A percentile compares a stretch with the other conserved stretches of the same genome.
These are phyloP conservation scores for Mystacornis crossleyi DNA, from an alignment of 2,113 vertebrate genomes.

Conservation along the genomic window DNA sequence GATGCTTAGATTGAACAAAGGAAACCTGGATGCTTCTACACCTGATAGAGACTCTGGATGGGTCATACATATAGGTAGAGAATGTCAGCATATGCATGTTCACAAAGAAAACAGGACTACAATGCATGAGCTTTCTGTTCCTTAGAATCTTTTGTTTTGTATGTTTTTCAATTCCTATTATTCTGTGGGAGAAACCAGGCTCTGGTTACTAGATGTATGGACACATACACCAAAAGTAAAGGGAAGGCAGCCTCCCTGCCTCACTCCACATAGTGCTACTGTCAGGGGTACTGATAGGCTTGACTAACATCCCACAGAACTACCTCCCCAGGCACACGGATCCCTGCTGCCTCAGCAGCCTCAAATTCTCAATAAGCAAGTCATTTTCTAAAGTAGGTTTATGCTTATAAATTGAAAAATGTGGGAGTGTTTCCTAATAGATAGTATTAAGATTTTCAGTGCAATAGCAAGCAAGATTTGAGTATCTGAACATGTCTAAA, in stretches of 20 bases:
- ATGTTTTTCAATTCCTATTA: neutral
- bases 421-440: neutral
- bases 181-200: neutral
- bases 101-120: neutral
- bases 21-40: neutral
- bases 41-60: neutral
- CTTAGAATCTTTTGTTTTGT: neutral
- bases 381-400: neutral
- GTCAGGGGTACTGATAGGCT: neutral
- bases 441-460: neutral
- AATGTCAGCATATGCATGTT: neutral
- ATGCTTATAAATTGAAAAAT: neutral
- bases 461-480: neutral
- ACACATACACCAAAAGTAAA: neutral
- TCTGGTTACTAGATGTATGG: neutral
- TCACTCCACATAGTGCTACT: neutral
- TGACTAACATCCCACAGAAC: neutral
- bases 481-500: neutral
- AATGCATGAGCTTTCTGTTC: neutral
- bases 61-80: neutral
- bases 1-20: neutral
- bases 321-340: neutral
- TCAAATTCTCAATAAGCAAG: neutral
- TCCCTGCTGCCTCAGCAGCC: neutral
- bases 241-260: neutral